These are phyloP conservation scores for Corythornis madagascariensis DNA, from an alignment of 2,113 vertebrate genomes.

Conservation along the genomic window DNA sequence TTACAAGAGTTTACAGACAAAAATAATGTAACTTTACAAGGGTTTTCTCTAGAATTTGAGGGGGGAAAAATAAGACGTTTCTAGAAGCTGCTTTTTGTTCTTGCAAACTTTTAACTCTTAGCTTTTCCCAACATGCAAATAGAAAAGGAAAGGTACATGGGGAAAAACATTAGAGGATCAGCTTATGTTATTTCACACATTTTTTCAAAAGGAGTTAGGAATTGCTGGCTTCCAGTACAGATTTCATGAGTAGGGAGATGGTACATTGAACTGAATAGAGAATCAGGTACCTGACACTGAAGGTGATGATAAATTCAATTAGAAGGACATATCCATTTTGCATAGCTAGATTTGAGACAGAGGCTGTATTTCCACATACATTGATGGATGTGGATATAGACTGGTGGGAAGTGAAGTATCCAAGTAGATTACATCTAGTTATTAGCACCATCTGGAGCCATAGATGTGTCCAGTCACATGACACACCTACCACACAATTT, in stretches of 20 bases:
- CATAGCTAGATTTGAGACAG: neutral
- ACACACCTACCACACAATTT: neutral
- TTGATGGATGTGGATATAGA: neutral
- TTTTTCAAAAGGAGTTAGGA: neutral
- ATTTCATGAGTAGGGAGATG: neutral
- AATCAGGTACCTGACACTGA: neutral
- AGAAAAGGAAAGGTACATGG: neutral
- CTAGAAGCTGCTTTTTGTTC: neutral
- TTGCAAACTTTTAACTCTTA: neutral
- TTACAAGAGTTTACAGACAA: neutral
- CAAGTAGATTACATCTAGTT: neutral
- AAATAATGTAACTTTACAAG: neutral
- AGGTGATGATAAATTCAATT: neutral
- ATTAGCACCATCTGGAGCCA: neutral
- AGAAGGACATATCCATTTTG: neutral
- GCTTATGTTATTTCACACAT: neutral
- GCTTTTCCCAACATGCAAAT: neutral
- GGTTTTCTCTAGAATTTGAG: neutral
- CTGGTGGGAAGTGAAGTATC: neutral
- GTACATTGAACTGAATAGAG: neutral
- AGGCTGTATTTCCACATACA: neutral
- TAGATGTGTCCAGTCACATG: neutral
- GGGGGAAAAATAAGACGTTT: neutral
- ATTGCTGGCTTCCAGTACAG: neutral
- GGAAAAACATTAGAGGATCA: neutral